Evolutionary conservation across 2,888 invertebrate species (phyloP).

Genomic region (Ormyrus rosae): DNA sequence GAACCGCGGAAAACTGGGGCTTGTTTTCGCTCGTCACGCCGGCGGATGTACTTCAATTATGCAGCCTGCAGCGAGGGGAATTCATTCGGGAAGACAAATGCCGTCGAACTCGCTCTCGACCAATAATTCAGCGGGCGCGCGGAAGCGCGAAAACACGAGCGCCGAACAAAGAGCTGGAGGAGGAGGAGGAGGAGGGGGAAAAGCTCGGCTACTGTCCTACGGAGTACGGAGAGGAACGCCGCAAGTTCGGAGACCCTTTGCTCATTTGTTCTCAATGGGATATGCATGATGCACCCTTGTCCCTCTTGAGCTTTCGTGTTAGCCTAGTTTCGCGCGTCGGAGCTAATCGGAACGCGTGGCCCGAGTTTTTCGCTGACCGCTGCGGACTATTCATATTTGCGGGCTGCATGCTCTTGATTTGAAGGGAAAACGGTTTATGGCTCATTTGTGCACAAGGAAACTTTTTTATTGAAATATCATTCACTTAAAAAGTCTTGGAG

Average conservation of each 20-base stretch:
- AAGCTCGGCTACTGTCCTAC: not conserved
- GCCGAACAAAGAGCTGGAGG: constrained; percentile 29
- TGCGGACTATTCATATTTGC: too few species aligned
- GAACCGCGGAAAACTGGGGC: constrained; percentile 10
- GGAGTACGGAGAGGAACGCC: not conserved
- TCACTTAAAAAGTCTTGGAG: too few species aligned
- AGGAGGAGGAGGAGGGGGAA: constrained; percentile 19
- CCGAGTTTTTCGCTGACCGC: too few species aligned
- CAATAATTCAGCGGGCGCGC: constrained; percentile 40
- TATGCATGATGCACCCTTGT: constrained; percentile 14
- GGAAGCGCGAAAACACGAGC: constrained; percentile 41
- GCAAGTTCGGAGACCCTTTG: constrained; percentile 15
- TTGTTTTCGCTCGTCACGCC: constrained; percentile 29
- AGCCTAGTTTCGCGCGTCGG: too few species aligned
- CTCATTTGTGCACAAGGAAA: too few species aligned
- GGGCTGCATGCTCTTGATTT: too few species aligned
- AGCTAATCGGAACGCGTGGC: too few species aligned
- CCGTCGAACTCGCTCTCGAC: constrained; percentile 24
- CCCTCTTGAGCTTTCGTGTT: too few species aligned
- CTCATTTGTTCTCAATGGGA: constrained; percentile 53
- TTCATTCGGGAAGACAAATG: constrained; percentile 49
- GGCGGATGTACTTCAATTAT: constrained; percentile 45
- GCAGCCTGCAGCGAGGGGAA: constrained; percentile 29
- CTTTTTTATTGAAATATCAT: too few species aligned
- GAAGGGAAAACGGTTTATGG: too few species aligned